Conservation (phyloP, 1,140 invertebrate genomes). For the Geopemphigus sp. region DNA sequence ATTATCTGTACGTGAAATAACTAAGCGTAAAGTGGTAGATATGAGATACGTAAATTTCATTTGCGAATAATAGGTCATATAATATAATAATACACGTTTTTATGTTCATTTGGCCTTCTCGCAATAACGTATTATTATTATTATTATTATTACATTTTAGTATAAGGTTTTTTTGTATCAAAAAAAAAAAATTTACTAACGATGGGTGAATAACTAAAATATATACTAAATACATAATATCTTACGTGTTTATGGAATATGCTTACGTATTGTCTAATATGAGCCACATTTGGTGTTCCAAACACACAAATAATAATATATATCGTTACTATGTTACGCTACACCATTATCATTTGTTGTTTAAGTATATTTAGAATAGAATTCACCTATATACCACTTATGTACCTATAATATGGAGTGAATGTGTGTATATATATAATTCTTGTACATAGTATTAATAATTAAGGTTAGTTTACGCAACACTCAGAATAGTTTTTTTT, state of each 20-base stretch:
- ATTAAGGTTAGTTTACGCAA: not conserved
- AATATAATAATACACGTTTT: not conserved
- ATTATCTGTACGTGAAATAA: not conserved
- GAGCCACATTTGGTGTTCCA: not conserved
- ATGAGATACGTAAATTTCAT: not conserved
- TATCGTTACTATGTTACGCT: not conserved
- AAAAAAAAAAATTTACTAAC: not conserved
- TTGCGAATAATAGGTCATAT: not conserved
- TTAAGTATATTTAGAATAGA: not conserved
- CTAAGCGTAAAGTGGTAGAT: not conserved
- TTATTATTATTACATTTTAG: conserved; percentile 1
- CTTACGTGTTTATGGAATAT: not conserved
- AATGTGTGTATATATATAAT: not conserved
- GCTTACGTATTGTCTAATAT: not conserved
- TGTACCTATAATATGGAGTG: not conserved
- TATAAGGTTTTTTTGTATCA: not conserved
- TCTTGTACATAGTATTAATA: not conserved
- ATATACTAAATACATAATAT: too few relatives aligned
- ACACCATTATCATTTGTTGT: not conserved
- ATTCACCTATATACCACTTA: too few relatives aligned
- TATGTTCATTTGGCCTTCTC: not conserved
- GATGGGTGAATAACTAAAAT: not conserved
- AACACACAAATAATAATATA: not conserved
- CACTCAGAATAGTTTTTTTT: not conserved
- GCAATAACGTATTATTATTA: not conserved